Base-by-base conservation (phyloP, 1,140 invertebrate genomes). In the Lordiphosa mommai region DNA sequence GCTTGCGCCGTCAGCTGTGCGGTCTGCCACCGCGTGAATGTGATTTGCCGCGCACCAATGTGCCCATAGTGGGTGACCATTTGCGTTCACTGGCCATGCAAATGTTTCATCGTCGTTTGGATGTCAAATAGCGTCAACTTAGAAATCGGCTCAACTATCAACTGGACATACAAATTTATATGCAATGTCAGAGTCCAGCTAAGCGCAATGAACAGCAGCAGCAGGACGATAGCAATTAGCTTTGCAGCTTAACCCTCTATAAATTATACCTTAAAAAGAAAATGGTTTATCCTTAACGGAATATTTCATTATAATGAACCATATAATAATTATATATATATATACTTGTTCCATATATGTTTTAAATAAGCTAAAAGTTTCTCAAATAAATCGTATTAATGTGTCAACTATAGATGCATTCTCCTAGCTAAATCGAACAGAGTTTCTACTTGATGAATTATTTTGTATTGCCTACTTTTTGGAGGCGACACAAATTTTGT, bases 1-100 rank as follows among this genome's bases (percentile, higher is more conserved):
- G 91, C 1, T 88, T 94, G 30, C 89, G 93, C 3, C 87, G 92
- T 27, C 92, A 92, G 72, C 86, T 93, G 16, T 93, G 92, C 66
- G 91, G 92, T 50, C 86, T 93, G 63, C 92, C 92, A 0, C 88
- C 92, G 1, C 90, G 90, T 1, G 92, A 93, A 17, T 76, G 67
- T 34, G 82, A 86, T 1, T 68, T 87, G 3, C 59, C 73, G 1
- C 71, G 71, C 3, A 27, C 23, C 23, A 76, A 64, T 12, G 58
- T 73, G 23, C 74, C 80, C n/a, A 37, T 51, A 3, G 72, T 82
- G 3, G 77, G 60, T 41, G 79, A 87, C 1, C 60, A 66, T 30
- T 32, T 88, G 20, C 76, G 87, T 10, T 61, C 56, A 0, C 12
- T 87, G 58, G 74, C 86, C 37, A 55, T 88, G 55, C 64, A 82